These are phyloP conservation scores for Charanyca ferruginea DNA, from an alignment of 2,888 invertebrate genomes.

Conservation along the genomic window DNA sequence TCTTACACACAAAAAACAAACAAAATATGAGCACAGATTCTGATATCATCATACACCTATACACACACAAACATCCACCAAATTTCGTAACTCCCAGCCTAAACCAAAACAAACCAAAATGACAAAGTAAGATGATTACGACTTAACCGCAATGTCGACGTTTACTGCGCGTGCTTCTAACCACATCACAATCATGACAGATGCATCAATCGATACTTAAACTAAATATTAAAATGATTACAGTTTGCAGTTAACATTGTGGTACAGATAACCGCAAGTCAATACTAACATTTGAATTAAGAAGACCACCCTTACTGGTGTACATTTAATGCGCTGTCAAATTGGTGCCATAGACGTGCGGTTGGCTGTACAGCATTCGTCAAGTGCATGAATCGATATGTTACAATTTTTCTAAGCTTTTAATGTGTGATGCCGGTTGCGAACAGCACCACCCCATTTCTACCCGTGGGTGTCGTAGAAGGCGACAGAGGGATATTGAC, in stretches of 20 bases:
- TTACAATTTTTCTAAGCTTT: too few species aligned
- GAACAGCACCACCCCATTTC: too few species aligned
- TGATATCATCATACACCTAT: too few species aligned
- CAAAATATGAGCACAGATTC: too few species aligned
- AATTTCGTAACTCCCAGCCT: background rate
- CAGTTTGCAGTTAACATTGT: constrained; percentile 17
- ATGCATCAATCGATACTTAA: constrained; percentile 47
- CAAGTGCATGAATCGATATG: too few species aligned
- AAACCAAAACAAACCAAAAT: constrained; percentile 16
- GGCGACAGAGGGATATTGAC: too few species aligned
- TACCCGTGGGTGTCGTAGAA: too few species aligned
- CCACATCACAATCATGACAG: constrained; percentile 30
- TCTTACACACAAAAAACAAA: too few species aligned
- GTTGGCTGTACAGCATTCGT: too few species aligned
- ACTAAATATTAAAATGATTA: constrained; percentile 37
- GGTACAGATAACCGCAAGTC: background rate
- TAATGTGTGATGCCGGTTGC: too few species aligned
- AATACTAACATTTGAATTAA: background rate
- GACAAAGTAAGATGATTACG: constrained; percentile 26
- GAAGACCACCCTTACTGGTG: background rate
- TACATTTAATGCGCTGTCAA: too few species aligned
- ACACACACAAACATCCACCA: background rate
- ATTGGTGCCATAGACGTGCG: too few species aligned
- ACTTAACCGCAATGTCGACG: constrained; percentile 46
- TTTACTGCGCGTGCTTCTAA: constrained; percentile 15